Conservation (phyloP, 2,888 invertebrate genomes). For the Sminthurides aquaticus region DNA sequence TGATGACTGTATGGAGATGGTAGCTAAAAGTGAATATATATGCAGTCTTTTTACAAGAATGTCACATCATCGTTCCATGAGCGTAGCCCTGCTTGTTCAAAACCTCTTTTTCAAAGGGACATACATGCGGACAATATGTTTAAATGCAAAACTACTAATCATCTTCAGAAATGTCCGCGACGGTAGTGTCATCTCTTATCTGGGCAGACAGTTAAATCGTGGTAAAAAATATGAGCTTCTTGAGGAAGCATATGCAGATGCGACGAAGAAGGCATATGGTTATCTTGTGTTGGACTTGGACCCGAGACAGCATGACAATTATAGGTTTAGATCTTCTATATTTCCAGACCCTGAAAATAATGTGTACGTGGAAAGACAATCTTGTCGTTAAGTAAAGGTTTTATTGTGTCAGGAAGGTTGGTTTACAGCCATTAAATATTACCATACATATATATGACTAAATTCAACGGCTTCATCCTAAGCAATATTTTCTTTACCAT, state of each 20-base stretch:
- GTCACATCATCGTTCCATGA: not conserved
- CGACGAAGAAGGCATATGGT: constrained; percentile 27
- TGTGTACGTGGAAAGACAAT: not conserved
- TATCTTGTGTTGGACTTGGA: constrained; percentile 30
- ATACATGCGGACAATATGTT: constrained; percentile 9
- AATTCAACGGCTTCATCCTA: no score
- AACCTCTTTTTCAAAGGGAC: constrained; percentile 22
- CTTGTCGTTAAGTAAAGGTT: no score
- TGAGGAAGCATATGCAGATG: constrained; percentile 27
- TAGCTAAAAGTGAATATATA: not conserved
- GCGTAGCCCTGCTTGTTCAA: constrained; percentile 6
- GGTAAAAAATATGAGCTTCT: constrained; percentile 18
- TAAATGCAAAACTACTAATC: not conserved
- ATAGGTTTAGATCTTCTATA: constrained; percentile 25
- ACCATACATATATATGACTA: no score
- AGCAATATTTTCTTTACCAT: no score
- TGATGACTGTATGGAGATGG: not conserved
- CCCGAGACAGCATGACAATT: constrained; percentile 27
- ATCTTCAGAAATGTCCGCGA: constrained; percentile 29
- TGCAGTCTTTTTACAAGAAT: not conserved
- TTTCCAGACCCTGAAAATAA: not conserved
- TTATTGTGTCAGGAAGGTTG: no score
- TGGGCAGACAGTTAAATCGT: constrained; percentile 31
- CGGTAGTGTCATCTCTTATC: not conserved
- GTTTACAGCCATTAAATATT: no score